Base-by-base conservation (phyloP, 2,113 vertebrate species). In the Pelecanus crispus region DNA sequence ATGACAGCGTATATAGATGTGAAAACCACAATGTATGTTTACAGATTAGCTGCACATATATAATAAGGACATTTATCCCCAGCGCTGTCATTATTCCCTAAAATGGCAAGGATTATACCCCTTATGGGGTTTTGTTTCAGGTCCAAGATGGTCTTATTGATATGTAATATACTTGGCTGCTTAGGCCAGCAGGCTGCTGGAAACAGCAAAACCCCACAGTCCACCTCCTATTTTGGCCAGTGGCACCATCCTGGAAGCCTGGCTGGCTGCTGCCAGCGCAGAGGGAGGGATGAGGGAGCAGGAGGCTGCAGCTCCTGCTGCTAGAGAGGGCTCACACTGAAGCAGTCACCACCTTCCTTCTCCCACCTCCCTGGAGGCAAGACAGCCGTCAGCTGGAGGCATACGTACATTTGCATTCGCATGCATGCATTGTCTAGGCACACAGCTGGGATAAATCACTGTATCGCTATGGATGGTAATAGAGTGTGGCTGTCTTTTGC, bases 21-120 rank as follows among this genome's bases (percentile, higher is more conserved):
- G 29, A 70, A 70, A 78, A 7, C 9, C 31, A 17, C 67, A 53
- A 0, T 1, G 1, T 11, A 4, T 5, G 1, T 53, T 70, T 47
- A 19, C 44, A 73, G 20, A 55, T 68, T 38, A 31, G 11, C 26
- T 47, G 17, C 22, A 45, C 11, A 5, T 13, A 20, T 29, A 8
- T 34, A 62, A 21, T 12, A 38, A 4, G 6, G 13, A 32, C 9
- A n/a, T 22, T 61, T 40, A 61, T 66, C 18, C 28, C 36, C 11
- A 26, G 4, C 4, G 29, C 3, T 38, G 53, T 26, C 9, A 14
- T 19, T 36, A 13, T n/a, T 84, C 40, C 24, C 10, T 42, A 22
- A 62, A 81, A 36, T 9, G 11, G n/a, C 22, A 36, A 56, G 13
- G 26, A 34, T 58, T 63, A 24, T 36, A 24, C 9, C 4, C 38